Evolutionary conservation across 2,797 vertebrate genomes (phyloP), one percentile per base, ranked within the genome.

Genomic region (Pampus argenteus): DNA sequence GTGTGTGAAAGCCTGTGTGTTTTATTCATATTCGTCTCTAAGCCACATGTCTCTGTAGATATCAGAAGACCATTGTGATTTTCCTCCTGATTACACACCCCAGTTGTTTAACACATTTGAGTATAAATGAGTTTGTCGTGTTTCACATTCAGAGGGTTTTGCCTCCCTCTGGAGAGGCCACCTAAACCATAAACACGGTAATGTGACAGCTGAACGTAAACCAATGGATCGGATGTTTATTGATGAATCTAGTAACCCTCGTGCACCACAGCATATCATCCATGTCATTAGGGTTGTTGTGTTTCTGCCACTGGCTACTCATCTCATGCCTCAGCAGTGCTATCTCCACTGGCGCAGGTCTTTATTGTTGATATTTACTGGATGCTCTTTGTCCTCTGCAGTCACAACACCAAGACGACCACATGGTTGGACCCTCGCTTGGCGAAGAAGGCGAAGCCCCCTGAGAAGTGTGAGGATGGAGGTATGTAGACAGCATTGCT

Each of bases 361-460:
- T 55, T 47, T 58, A 14, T 59, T 70, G 57, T 61, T 47, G 22
- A 83, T 71, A 29, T 74, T 80, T 68, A 59, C 60, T 62, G 42
- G 29, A 54, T 79, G 56, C 54, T 78, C 1, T 70, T 18, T 93
- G 81, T 93, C 47, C 81, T 91, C 78, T 59, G 3, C 88, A 99
- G 98, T 87, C 98, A 99, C 80, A 99, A 99, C 84, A 97, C 96
- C 70, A 99, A 99, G 94, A 98, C 97, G 8, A 99, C 98, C 42
- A 99, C 98, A 0, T 99, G 98, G 98, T 88, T 99, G 86, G 98
- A 99, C 89, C 98, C 98, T 14, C 96, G 98, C 54, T 93, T 99
- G 84, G 97, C 97, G 36, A 98, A 97, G 92, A 99, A 98, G 93
- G 96, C 97, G 34, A 99, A 99, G 92, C 97, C 98, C 71, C 97